phyloP scores from a whole-genome alignment of 2,113 vertebrate genomes.

The Lepus americanus region DNA sequence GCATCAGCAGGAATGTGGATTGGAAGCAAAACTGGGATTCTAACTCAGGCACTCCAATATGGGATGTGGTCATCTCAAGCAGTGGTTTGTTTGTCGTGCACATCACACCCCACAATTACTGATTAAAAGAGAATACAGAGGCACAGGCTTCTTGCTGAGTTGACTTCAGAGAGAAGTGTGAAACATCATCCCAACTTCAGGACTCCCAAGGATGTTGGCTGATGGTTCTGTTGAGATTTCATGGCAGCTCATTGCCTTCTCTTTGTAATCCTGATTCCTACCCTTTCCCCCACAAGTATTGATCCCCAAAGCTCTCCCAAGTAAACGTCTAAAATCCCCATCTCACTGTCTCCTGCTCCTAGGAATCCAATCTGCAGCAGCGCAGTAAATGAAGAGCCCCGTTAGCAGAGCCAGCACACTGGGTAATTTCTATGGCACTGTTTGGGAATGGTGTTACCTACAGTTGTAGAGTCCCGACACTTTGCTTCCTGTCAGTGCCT shows the following conservation, averaged over 20 bases:
- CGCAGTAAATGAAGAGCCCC: neutral
- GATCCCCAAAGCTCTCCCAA: constrained; percentile 13
- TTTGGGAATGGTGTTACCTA: neutral
- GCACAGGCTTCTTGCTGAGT: constrained; percentile 7
- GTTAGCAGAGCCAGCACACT: neutral
- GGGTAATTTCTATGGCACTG: neutral
- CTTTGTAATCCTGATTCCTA: neutral
- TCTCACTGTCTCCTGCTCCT: neutral
- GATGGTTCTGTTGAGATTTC: neutral
- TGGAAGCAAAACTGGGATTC: too few relatives aligned
- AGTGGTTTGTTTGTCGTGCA: too few relatives aligned
- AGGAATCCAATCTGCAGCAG: neutral
- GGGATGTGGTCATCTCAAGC: too few relatives aligned
- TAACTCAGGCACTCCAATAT: too few relatives aligned
- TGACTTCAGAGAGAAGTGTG: neutral
- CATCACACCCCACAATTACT: neutral
- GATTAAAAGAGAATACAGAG: neutral
- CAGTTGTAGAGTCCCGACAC: neutral
- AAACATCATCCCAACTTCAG: neutral
- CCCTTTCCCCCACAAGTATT: neutral
- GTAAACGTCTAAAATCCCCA: neutral
- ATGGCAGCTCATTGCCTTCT: neutral
- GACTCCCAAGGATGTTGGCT: neutral
- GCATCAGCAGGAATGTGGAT: too few relatives aligned
- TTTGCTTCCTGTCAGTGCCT: neutral